Evolutionary conservation across 2,113 vertebrate genomes (phyloP), one percentile per base, ranked within the genome.

Genomic region (Hippocampus zosterae): DNA sequence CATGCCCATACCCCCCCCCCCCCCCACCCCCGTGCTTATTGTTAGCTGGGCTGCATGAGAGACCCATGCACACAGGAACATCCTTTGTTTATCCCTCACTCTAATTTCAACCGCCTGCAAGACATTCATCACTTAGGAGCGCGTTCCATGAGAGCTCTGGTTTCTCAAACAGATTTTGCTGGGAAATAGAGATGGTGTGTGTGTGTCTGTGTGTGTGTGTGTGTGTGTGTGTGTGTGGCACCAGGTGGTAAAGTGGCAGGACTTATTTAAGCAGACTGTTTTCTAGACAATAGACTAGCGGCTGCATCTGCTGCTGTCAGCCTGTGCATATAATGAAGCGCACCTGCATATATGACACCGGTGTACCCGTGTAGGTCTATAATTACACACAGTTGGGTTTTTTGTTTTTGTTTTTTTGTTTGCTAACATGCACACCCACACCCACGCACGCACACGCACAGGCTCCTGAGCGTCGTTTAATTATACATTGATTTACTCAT

Each of bases 81-180:
- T 82, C 85, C 89, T 91, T 91, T 90, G 88, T 91, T 89, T 79
- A 74, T 79, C 78, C 73, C 68, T 42, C 80, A 70, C 69, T 75
- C 60, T 75, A 71, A 41, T 76, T 72, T 67, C 74, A 83, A 80
- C 73, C 81, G 71, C 33, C 69, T 73, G 33, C 71, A 57, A 74
- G 64, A 53, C 63, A 13, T 37, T 65, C 48, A 67, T 11, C 40
- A 50, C 23, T 25, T 52, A 3, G 37, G 65, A 63, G 2, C 11
- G 2, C 11, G 21, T 40, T 44, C 37, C 56, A 1, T 7, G 55
- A 44, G 33, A 37, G 33, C 12, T 33, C 44, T 37, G n/a, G 21
- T 62, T 60, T 41, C 9, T 62, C 1, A 55, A 23, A 19, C 23
- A 15, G 23, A 33, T 18, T 60, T 60, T 33, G 7, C 27, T 23